Evolutionary conservation across 2,888 invertebrate genomes (phyloP).

Genomic region (Hipparchia sbordonii): DNA sequence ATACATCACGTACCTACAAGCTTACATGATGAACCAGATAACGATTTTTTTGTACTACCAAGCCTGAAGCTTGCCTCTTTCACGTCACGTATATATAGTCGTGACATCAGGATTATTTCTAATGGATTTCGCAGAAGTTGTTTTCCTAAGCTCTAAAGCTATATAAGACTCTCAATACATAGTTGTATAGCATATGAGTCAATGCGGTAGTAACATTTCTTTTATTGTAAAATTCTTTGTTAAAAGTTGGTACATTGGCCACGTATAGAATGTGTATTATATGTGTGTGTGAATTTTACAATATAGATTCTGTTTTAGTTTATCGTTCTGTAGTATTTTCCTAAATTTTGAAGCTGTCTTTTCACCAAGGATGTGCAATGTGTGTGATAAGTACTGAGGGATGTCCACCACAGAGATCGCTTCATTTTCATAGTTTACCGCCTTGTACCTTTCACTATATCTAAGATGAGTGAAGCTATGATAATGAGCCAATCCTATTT

Average conservation of each 20-base stretch:
- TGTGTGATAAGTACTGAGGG: background rate
- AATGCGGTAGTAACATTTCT: background rate
- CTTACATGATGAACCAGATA: constrained; percentile 16
- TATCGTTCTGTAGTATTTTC: background rate
- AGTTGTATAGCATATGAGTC: background rate
- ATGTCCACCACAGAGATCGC: background rate
- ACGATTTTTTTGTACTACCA: background rate
- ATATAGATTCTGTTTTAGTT: background rate
- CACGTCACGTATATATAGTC: background rate
- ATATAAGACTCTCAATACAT: background rate
- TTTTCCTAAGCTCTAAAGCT: background rate
- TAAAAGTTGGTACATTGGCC: too few relatives aligned
- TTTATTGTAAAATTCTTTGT: background rate
- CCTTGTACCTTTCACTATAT: background rate
- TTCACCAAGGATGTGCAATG: background rate
- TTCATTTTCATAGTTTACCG: background rate
- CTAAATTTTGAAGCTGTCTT: background rate
- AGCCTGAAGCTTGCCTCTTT: background rate
- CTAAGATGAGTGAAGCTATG: too few relatives aligned
- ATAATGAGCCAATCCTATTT: too few relatives aligned
- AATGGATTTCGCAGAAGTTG: background rate
- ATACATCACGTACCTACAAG: background rate
- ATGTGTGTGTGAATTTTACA: too few relatives aligned
- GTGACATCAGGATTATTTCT: constrained; percentile 9
- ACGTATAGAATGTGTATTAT: too few relatives aligned